These are phyloP conservation scores for Gasterosteus aculeatus DNA, from an alignment of 2,113 vertebrate species.

Conservation along the genomic window DNA sequence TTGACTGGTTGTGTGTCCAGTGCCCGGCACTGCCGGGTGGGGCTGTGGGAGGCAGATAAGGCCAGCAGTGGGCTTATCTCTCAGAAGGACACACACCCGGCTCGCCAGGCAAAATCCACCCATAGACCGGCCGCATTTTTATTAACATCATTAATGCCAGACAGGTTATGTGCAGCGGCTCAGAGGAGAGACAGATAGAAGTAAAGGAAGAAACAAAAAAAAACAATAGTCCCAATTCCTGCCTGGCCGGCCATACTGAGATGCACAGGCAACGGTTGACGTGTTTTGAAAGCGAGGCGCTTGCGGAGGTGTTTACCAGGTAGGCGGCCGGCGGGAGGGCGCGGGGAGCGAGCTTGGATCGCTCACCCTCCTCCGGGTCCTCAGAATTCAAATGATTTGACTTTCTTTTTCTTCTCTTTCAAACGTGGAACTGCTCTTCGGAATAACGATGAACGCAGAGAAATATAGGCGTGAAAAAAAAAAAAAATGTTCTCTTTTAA, in stretches of 20 bases:
- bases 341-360: slow-evolving; percentile 92
- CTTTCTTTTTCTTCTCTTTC: slow-evolving; percentile 75
- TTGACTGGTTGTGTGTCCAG: slow-evolving; percentile 76
- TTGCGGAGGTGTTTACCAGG: slow-evolving; percentile 98
- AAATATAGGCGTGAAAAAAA: slow-evolving; percentile 59
- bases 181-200: slow-evolving; percentile 66
- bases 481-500: slow-evolving; percentile 30
- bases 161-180: slow-evolving; percentile 92
- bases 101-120: slow-evolving; percentile 89
- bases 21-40: slow-evolving; percentile 70
- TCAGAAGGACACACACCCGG: slow-evolving; percentile 81
- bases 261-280: slow-evolving; percentile 91
- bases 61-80: slow-evolving; percentile 78
- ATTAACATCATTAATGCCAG: slow-evolving; percentile 92
- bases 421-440: slow-evolving; percentile 87
- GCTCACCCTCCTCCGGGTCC: slow-evolving; percentile 93
- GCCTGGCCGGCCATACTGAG: slow-evolving; percentile 79
- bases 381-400: slow-evolving; percentile 95
- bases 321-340: slow-evolving; percentile 94
- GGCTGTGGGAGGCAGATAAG: slow-evolving; percentile 79
- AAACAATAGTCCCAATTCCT: slow-evolving; percentile 91
- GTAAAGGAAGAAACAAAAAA: slow-evolving; percentile 41
- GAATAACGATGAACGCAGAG: slow-evolving; percentile 91
- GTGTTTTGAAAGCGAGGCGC: slow-evolving; percentile 94
- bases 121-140: slow-evolving; percentile 69